These are phyloP conservation scores for Cydia pomonella DNA, from an alignment of 1,140 invertebrate species.

Conservation along the genomic window DNA sequence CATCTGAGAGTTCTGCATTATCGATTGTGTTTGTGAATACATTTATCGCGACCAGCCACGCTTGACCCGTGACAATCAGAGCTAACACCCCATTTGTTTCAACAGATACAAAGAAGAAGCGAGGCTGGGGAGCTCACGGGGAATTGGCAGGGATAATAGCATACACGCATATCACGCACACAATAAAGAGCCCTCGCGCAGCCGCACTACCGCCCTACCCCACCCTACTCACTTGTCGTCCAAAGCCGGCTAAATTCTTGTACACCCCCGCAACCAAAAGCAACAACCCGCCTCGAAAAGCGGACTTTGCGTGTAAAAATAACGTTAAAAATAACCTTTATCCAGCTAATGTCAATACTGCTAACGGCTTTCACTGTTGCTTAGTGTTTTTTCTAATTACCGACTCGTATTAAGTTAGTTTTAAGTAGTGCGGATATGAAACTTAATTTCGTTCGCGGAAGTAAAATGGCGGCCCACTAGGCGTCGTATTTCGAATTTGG, in stretches of 20 bases:
- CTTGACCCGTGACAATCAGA: conserved; percentile 49
- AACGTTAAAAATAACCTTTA: conserved; percentile 48
- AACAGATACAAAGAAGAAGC: conserved; percentile 34
- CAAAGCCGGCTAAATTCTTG: conserved; percentile 72
- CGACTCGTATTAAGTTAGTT: conserved; percentile 35
- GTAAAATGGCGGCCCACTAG: conserved; percentile 60
- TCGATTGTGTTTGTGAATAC: conserved; percentile 76
- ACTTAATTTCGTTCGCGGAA: conserved; percentile 39
- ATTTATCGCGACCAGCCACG: conserved; percentile 46
- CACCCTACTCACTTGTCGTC: conserved; percentile 64
- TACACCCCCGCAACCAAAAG: conserved; percentile 68
- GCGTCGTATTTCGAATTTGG: conserved; percentile 8
- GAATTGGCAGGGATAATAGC: conserved; percentile 48
- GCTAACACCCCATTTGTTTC: conserved; percentile 43
- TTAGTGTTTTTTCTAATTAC: conserved; percentile 60
- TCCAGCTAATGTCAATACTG: conserved; percentile 49
- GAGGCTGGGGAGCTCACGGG: conserved; percentile 49
- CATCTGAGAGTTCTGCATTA: conserved; percentile 70
- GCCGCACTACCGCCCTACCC: conserved; percentile 59
- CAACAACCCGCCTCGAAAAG: conserved; percentile 64
- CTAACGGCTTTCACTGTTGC: conserved; percentile 66
- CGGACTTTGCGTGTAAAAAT: conserved; percentile 48
- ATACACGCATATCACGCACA: conserved; percentile 67
- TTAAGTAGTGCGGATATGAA: conserved; percentile 42
- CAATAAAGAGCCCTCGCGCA: conserved; percentile 57